These are phyloP conservation scores for Rhagium mordax DNA, from an alignment of 2,888 invertebrate genomes.

Conservation along the genomic window DNA sequence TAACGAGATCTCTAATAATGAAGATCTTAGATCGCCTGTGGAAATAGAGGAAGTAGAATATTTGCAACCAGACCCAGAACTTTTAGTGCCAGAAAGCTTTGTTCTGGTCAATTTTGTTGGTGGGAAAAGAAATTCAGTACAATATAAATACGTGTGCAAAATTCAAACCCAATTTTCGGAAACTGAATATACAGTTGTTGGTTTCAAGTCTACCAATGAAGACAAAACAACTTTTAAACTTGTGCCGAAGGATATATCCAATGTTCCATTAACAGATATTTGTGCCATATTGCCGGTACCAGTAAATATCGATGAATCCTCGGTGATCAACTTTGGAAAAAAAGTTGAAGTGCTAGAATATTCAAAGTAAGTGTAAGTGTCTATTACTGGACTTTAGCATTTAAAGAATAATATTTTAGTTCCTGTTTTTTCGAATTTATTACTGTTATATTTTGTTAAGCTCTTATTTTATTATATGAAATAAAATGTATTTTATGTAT, in stretches of 20 bases:
- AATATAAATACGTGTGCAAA: slow-evolving; percentile 24
- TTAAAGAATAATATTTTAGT: neutral
- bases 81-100: slow-evolving; percentile 12
- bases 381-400: neutral
- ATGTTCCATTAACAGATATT: slow-evolving; percentile 1
- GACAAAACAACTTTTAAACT: slow-evolving; percentile 7
- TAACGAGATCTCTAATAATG: neutral
- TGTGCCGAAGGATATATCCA: neutral
- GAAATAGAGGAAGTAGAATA: slow-evolving; percentile 21
- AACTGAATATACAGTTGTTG: slow-evolving; percentile 24
- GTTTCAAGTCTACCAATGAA: slow-evolving; percentile 18
- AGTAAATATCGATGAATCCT: neutral
- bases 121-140: slow-evolving; percentile 8
- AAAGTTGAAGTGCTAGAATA: neutral
- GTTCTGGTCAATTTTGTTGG: slow-evolving; percentile 18
- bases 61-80: neutral
- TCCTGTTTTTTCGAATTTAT: neutral
- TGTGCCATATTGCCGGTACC: neutral
- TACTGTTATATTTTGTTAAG: neutral
- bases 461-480: neutral
- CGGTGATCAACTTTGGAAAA: neutral
- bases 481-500: neutral
- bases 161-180: slow-evolving; percentile 16
- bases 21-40: neutral
- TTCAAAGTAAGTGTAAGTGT: neutral